Evolutionary conservation across 2,797 vertebrate species (phyloP), one percentile per base, ranked within the genome.

Genomic region (Sitta carolinensis): DNA sequence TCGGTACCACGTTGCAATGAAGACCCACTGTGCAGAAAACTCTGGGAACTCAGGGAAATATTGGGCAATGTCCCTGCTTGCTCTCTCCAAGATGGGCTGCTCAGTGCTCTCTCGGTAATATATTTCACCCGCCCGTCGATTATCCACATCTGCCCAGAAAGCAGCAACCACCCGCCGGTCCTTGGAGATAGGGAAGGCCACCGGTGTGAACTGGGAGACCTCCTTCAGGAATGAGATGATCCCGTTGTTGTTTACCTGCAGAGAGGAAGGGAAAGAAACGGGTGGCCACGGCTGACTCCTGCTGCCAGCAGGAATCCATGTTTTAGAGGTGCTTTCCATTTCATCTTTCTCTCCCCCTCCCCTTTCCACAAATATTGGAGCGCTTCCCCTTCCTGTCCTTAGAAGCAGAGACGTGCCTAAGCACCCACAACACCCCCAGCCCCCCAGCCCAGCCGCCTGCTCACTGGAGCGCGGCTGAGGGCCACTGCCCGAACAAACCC

Each of bases 131-230:
- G 99, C 98, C 15, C 97, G 98, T 3, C 99, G 98, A 95, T 99
- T 99, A 97, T 99, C 99, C 87, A 99, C 99, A 3, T 99, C 99
- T 0, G 99, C 99, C 99, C 99, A 99, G 97, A 99, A 99, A 2
- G 99, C 98, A 0, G 99, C 99, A 67, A 99, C 99, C 17, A 99
- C 99, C 2, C 99, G 98, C 23, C 99, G 98, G 97, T 99, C 99
- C 50, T 99, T 99, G 57, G 99, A 99, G 38, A 99, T 99, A 13
- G 99, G 99, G 96, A 99, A 99, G 63, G 99, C 99, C 62, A 99
- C 99, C 0, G 99, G 99, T 0, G 99, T 99, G 97, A 99, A 99
- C 96, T 99, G 99, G 58, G 99, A 99, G 43, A 99, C 99, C 93
- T 99, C 99, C 87, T 98, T 99, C 96, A 99, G 98, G 98, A 99